A percentile compares a stretch with the other conserved stretches of the same genome.
Conservation (phyloP, 2,797 vertebrate species). For the Intellagama lesueurii region DNA sequence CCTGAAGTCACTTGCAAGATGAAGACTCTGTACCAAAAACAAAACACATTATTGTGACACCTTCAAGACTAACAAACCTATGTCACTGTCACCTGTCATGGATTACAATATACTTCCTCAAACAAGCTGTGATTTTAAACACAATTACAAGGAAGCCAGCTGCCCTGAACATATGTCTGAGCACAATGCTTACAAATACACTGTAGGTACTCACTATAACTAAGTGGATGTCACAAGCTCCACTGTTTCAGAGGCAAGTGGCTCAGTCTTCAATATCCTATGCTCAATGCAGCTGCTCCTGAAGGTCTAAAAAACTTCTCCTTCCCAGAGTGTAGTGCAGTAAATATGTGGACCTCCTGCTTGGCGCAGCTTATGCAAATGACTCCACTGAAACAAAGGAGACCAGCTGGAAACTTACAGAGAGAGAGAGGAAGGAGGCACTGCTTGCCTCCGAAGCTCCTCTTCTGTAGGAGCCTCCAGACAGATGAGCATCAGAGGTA, state of each 20-base stretch:
- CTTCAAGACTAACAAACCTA: too few species aligned
- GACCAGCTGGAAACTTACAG: not conserved
- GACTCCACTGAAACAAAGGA: not conserved
- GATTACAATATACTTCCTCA: too few species aligned
- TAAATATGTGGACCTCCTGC: not conserved
- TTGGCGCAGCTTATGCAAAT: not conserved
- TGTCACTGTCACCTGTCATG: too few species aligned
- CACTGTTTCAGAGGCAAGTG: not conserved
- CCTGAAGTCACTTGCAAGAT: not conserved
- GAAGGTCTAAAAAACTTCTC: not conserved
- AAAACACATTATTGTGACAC: too few species aligned
- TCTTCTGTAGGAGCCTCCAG: not conserved
- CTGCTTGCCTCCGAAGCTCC: not conserved
- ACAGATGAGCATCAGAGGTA: too few species aligned
- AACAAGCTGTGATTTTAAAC: not conserved
- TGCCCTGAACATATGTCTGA: not conserved
- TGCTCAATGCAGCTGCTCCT: not conserved
- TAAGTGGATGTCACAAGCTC: not conserved
- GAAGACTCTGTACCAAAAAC: too few species aligned
- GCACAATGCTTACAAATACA: not conserved
- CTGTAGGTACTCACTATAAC: not conserved
- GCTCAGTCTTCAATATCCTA: not conserved
- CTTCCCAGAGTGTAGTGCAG: not conserved
- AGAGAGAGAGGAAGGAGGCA: not conserved
- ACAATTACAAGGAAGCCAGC: not conserved